Conservation (phyloP, 2,797 vertebrate genomes). For the Micropoecilia bifurca region DNA sequence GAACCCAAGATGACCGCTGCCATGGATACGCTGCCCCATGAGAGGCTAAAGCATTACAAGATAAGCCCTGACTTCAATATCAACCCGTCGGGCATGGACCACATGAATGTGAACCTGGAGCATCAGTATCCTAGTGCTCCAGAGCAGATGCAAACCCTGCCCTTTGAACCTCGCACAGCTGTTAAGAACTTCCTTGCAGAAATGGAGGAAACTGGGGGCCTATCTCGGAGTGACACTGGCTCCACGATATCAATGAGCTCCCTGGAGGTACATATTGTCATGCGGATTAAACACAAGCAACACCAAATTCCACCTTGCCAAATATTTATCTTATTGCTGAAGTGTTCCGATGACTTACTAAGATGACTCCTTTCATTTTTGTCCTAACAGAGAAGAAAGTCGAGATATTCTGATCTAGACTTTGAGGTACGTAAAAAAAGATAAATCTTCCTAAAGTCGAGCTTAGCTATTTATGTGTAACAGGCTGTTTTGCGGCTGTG, state of each 20-base stretch:
- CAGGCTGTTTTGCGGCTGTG: slow-evolving; percentile 75
- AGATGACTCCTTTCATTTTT: slow-evolving; percentile 32
- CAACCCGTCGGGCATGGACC: slow-evolving; percentile 93
- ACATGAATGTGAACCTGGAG: slow-evolving; percentile 95
- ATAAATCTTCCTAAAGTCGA: slow-evolving; percentile 40
- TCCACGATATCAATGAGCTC: slow-evolving; percentile 99
- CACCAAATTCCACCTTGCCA: slow-evolving; percentile 15
- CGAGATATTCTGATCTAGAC: slow-evolving; percentile 98
- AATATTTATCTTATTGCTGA: not conserved
- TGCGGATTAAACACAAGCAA: slow-evolving; percentile 21
- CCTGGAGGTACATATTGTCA: slow-evolving; percentile 89
- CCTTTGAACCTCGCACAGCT: slow-evolving; percentile 97
- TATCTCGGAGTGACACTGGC: slow-evolving; percentile 97
- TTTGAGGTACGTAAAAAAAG: slow-evolving; percentile 93
- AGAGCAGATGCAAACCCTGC: slow-evolving; percentile 96
- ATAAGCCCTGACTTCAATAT: slow-evolving; percentile 94
- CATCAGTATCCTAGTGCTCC: slow-evolving; percentile 85
- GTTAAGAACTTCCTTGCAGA: slow-evolving; percentile 99
- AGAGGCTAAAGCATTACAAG: slow-evolving; percentile 98
- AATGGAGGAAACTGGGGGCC: slow-evolving; percentile 93
- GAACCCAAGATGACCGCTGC: slow-evolving; percentile 95
- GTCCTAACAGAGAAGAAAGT: slow-evolving; percentile 96
- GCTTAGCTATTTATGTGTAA: slow-evolving; percentile 63
- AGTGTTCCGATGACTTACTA: slow-evolving; percentile 1
- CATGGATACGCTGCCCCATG: slow-evolving; percentile 94